Evolutionary conservation across 2,113 vertebrate species (phyloP).

Genomic region (Ictalurus punctatus): DNA sequence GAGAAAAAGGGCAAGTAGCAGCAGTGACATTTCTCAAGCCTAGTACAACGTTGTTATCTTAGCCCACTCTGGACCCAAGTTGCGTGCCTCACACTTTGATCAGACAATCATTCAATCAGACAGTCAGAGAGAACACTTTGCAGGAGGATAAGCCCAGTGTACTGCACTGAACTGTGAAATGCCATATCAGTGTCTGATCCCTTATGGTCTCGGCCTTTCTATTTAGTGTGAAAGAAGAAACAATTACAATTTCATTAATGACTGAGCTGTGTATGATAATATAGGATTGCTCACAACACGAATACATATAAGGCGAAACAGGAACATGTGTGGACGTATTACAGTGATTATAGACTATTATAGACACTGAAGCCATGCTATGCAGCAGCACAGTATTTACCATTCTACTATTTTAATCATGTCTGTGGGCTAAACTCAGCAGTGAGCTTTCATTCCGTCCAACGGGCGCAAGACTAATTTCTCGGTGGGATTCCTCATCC

Average conservation of each 20-base stretch:
- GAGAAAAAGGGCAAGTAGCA: constrained; percentile 4
- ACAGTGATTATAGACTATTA: not conserved
- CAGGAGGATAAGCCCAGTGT: constrained; percentile 5
- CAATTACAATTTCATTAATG: not conserved
- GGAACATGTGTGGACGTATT: not conserved
- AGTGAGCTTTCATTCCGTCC: constrained; percentile 34
- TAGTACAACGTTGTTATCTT: not conserved
- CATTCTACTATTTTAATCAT: constrained; percentile 43
- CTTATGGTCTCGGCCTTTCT: not conserved
- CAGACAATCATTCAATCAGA: constrained; percentile 15
- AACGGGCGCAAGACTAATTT: constrained; percentile 50
- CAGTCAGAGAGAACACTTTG: not conserved
- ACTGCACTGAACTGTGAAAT: constrained; percentile 1
- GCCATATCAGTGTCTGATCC: not conserved
- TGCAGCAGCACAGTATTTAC: constrained; percentile 15
- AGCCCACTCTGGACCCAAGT: not conserved
- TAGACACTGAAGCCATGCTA: not conserved
- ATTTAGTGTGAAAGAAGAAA: not conserved
- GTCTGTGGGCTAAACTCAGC: constrained; percentile 41
- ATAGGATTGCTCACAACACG: not conserved
- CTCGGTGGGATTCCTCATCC: constrained; percentile 53
- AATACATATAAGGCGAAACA: not conserved
- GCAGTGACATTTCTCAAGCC: constrained; percentile 37
- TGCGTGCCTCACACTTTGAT: constrained; percentile 6
- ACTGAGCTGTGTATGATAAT: not conserved